Conservation (phyloP, 2,797 vertebrate species). For the Distichodus sexfasciatus region DNA sequence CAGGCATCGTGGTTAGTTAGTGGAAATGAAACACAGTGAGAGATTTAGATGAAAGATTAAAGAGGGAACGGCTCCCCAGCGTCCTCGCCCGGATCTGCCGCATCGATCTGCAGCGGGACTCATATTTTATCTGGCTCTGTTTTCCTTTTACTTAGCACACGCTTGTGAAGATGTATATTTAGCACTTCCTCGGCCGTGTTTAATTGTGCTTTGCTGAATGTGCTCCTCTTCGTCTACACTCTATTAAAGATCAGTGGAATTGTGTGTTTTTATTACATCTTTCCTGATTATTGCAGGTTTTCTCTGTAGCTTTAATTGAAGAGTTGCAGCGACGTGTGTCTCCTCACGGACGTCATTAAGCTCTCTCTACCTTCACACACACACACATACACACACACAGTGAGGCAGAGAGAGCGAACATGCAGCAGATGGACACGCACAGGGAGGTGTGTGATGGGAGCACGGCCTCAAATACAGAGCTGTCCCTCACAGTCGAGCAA, state of each 20-base stretch:
- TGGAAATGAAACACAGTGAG: conserved; percentile 15
- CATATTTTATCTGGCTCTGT: conserved; percentile 32
- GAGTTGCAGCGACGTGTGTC: conserved; percentile 31
- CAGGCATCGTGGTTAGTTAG: conserved; percentile 17
- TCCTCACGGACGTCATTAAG: conserved; percentile 39
- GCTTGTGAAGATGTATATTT: not conserved
- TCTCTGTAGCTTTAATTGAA: conserved; percentile 38
- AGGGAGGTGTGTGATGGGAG: conserved; percentile 48
- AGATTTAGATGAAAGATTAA: conserved; percentile 19
- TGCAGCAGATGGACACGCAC: conserved; percentile 53
- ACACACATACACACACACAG: conserved; percentile 25
- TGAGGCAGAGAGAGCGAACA: conserved; percentile 5
- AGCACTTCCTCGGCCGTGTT: not conserved
- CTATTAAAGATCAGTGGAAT: too few relatives aligned
- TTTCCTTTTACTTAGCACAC: not conserved
- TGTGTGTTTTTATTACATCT: too few relatives aligned
- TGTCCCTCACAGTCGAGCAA: conserved; percentile 38
- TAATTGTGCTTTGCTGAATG: not conserved
- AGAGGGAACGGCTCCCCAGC: conserved; percentile 4
- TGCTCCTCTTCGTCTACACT: too few relatives aligned
- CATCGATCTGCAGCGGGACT: conserved; percentile 14
- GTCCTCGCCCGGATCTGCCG: conserved; percentile 3
- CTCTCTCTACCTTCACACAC: conserved; percentile 8
- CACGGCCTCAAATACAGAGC: conserved; percentile 45
- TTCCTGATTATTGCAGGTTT: too few relatives aligned